Conservation (phyloP, 2,797 vertebrate genomes). For the Xiphorhynchus erythropygius region DNA sequence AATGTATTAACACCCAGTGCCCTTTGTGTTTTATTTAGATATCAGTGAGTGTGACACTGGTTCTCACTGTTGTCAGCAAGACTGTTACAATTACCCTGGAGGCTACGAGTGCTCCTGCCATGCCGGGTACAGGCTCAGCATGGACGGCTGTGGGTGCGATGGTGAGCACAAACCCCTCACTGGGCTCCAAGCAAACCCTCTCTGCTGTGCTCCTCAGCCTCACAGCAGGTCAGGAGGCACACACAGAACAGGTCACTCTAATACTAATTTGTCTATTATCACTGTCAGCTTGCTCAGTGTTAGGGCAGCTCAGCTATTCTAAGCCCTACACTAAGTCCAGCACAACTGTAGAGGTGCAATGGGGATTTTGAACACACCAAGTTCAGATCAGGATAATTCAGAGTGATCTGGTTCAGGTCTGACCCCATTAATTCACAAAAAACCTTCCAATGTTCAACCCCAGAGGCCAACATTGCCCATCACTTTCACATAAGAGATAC, state of each 20-base stretch:
- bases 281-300: accelerated
- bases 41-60: slow-evolving; percentile 84
- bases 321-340: accelerated
- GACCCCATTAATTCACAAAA: neutral
- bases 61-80: slow-evolving; percentile 89
- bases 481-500: neutral
- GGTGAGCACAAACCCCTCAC: slow-evolving; percentile 70
- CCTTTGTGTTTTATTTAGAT: slow-evolving; percentile 75
- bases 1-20: neutral
- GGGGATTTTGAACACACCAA: neutral
- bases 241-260: accelerated
- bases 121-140: slow-evolving; percentile 84
- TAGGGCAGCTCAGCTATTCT: neutral
- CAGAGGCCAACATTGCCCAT: neutral
- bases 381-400: accelerated
- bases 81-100: slow-evolving; percentile 90
- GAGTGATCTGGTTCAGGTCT: neutral
- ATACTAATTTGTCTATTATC: accelerated
- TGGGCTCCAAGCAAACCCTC: neutral
- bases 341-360: accelerated
- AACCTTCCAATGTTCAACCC: neutral
- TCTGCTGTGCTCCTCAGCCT: neutral
- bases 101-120: slow-evolving; percentile 96
- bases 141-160: slow-evolving; percentile 88
- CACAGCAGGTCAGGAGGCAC: accelerated